Evolutionary conservation across 37 sponge, comb jelly and placozoan species (phyloP).

Genomic region (Chondrilla cf. caribensis): DNA sequence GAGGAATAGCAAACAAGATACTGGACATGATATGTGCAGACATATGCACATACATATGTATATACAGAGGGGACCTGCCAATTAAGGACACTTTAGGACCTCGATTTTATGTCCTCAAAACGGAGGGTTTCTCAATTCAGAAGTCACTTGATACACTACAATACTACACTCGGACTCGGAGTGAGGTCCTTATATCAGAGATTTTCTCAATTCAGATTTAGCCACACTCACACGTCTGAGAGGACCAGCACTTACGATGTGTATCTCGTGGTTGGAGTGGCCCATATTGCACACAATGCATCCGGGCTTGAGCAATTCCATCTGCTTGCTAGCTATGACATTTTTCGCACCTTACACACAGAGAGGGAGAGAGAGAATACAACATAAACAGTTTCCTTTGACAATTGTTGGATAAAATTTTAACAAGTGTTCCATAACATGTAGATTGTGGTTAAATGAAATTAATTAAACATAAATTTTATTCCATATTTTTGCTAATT

Average conservation of each 20-base stretch:
- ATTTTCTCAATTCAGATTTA: too few relatives aligned
- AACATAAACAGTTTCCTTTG: background rate
- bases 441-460: too few relatives aligned
- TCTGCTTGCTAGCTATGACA: constrained; percentile 68
- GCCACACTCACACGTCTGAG: too few relatives aligned
- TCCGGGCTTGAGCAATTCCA: constrained; percentile 73
- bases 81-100: too few relatives aligned
- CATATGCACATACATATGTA: background rate
- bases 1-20: background rate
- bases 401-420: background rate
- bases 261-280: constrained; percentile 86
- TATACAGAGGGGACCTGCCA: too few relatives aligned
- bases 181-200: too few relatives aligned
- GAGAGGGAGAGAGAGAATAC: background rate
- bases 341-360: constrained; percentile 61
- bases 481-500: too few relatives aligned
- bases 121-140: too few relatives aligned
- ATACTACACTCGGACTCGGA: too few relatives aligned
- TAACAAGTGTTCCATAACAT: background rate
- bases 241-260: constrained; percentile 43
- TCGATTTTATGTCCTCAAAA: too few relatives aligned
- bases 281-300: constrained; percentile 91
- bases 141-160: too few relatives aligned
- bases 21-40: background rate
- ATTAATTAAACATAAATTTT: too few relatives aligned